These are phyloP conservation scores for Temnopleurus reevesii DNA, from an alignment of 53 echinoderm and acorn worm genomes.

Conservation along the genomic window DNA sequence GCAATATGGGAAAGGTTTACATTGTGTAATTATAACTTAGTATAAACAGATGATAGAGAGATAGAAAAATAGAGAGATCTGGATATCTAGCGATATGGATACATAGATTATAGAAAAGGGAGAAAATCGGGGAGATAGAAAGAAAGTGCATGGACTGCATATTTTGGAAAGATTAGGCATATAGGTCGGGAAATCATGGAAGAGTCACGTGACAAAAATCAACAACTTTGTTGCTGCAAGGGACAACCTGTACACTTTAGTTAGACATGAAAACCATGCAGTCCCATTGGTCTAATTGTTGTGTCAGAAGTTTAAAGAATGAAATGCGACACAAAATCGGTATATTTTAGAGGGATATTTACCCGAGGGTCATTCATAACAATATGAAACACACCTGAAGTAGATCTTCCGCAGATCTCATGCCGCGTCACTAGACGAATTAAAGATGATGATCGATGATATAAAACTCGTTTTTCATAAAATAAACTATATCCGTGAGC, in stretches of 20 bases:
- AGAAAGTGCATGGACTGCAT: too few species aligned
- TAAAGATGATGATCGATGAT: neutral
- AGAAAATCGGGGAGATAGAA: too few species aligned
- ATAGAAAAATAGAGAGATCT: too few species aligned
- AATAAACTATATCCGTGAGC: too few species aligned
- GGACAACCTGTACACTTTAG: neutral
- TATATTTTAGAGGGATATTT: neutral
- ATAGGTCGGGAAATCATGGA: neutral
- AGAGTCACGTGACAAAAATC: slow-evolving; percentile 6
- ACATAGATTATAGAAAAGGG: too few species aligned
- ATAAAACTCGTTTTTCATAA: too few species aligned
- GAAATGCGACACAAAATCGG: neutral
- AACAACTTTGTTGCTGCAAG: neutral
- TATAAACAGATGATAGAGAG: too few species aligned
- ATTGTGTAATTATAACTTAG: too few species aligned
- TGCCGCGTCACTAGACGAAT: neutral
- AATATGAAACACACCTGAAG: too few species aligned
- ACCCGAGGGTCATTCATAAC: too few species aligned
- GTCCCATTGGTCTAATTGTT: neutral
- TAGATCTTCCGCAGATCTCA: neutral
- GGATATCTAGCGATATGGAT: too few species aligned
- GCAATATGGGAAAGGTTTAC: too few species aligned
- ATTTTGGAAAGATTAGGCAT: neutral
- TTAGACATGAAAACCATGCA: neutral
- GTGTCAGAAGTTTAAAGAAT: neutral